Evolutionary conservation across 2,113 vertebrate species (phyloP).

Genomic region (Melozone crissalis): DNA sequence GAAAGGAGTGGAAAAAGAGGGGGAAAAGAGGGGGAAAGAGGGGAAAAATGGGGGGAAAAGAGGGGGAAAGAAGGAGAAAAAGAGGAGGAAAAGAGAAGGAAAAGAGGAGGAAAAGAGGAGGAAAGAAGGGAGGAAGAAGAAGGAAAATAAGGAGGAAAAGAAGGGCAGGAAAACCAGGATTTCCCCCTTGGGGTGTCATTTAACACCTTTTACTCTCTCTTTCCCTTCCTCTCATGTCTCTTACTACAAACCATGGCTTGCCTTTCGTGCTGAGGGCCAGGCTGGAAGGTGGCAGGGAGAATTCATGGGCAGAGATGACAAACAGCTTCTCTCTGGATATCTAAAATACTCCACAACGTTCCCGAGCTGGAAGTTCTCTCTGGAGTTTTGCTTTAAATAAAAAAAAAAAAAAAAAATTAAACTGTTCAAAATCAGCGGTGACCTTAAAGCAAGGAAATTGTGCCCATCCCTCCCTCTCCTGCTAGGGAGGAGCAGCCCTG

Average conservation of each 20-base stretch:
- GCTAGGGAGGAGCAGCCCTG: neutral
- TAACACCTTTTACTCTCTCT: neutral
- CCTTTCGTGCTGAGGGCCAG: neutral
- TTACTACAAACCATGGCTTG: neutral
- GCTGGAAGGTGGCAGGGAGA: neutral
- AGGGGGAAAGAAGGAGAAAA: rapidly evolving
- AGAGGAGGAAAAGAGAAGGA: no score
- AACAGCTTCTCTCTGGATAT: neutral
- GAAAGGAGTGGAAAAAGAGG: no score
- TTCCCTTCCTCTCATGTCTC: neutral
- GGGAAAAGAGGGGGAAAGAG: no score
- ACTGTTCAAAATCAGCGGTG: neutral
- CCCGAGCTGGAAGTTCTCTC: neutral
- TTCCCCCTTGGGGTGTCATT: neutral
- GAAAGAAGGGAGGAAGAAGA: neutral
- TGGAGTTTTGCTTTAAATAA: neutral
- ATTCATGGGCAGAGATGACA: conserved; percentile 11
- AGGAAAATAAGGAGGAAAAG: neutral
- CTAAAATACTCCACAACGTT: neutral
- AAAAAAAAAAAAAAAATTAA: no score
- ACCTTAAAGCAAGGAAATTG: conserved; percentile 17
- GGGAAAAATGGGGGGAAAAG: no score
- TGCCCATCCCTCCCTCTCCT: conserved; percentile 1
- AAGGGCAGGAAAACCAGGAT: neutral
- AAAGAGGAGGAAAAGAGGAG: no score